phyloP scores from a whole-genome alignment of 2,888 invertebrate genomes.

The Pemphredon lugubris region DNA sequence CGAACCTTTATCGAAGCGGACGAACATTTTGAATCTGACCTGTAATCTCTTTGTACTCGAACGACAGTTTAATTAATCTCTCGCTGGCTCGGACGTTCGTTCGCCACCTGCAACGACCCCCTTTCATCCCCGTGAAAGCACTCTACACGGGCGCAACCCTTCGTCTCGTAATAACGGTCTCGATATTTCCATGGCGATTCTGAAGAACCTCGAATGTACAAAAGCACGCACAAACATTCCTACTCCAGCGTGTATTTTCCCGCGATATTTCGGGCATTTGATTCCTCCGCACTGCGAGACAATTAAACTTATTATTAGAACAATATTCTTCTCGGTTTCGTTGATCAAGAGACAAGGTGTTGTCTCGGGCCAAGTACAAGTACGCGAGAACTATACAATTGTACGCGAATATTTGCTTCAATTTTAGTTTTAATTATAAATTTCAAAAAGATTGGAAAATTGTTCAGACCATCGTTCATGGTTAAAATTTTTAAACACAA shows the following conservation, averaged over 20 bases:
- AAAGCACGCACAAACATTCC: constrained; percentile 1
- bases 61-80: constrained; percentile 66
- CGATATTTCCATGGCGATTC: constrained; percentile 29
- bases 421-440: no score
- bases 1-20: constrained; percentile 37
- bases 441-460: no score
- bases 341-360: no score
- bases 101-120: constrained; percentile 38
- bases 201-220: constrained; percentile 14
- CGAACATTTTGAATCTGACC: constrained; percentile 49
- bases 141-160: constrained; percentile 16
- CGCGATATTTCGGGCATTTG: background rate
- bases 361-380: no score
- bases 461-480: no score
- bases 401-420: no score
- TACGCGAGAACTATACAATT: no score
- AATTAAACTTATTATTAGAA: no score
- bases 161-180: constrained; percentile 35
- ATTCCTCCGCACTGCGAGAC: no score
- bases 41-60: constrained; percentile 54
- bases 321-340: no score
- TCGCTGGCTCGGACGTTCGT: constrained; percentile 39
- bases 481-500: no score
- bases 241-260: background rate
- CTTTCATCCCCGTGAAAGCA: constrained; percentile 38